Evolutionary conservation across 2,797 vertebrate genomes (phyloP), one percentile per base, ranked within the genome.

Genomic region (Pelobates cultripes): DNA sequence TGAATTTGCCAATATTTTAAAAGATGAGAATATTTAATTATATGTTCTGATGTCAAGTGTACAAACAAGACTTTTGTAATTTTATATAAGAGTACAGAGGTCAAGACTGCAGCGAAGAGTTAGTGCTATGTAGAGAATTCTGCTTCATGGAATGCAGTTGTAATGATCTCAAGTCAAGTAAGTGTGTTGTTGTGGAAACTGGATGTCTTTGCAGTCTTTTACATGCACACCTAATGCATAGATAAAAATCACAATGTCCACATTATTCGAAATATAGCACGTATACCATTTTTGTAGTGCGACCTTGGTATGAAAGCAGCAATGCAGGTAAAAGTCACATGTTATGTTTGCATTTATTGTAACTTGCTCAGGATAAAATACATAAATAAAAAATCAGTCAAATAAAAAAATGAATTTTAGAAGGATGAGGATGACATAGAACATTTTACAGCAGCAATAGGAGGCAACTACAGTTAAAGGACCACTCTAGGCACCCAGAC

Each of bases 101-200:
- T 72, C 80, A 73, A 66, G 10, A 28, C 42, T 41, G 10, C 75
- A 51, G 57, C 7, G 55, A 8, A 73, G 73, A 51, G 41, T 44
- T 61, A 40, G 12, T 45, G 28, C 4, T 73, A 43, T 9, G 42
- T 0, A 51, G 70, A 64, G 28, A 14, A 74, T 69, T 61, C 28
- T 42, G 42, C 5, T 28, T 40, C 60, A 57, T 66, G 7, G 64
- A 57, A 71, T 72, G 74, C 60, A 72, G 17, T 66, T 72, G 4
- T 10, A 70, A 44, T 42, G 40, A 82, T 82, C 68, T 77, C 3
- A 45, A 43, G 70, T 67, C 3, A 45, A 43, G 70, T 67, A 73
- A 67, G 17, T 60, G 44, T 77, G 63, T 78, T 83, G 81, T 83
- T 83, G 81, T 83, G 75, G 81, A 83, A 83, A 83, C 70, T 67